Evolutionary conservation across 2,888 invertebrate species (phyloP).

Genomic region (Stramonita haemastoma): DNA sequence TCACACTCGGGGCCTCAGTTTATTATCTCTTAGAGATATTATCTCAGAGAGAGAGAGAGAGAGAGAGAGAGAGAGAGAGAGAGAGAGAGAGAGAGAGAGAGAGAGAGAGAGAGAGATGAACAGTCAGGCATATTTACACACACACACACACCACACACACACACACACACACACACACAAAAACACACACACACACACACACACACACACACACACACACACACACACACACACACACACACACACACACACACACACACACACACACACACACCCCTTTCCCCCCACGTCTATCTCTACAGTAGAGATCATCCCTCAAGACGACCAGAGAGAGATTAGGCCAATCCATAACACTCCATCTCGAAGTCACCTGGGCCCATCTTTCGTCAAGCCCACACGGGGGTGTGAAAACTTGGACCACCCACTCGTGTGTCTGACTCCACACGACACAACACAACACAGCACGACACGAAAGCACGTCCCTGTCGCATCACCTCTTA

Average conservation of each 20-base stretch:
- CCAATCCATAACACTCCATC: neutral
- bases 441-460: neutral
- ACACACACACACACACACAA: neutral
- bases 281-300: neutral
- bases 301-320: neutral
- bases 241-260: slow-evolving; percentile 17
- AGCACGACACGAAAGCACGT: neutral
- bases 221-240: slow-evolving; percentile 1
- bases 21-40: too few relatives aligned
- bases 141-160: slow-evolving; percentile 5
- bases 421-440: too few relatives aligned
- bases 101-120: too few relatives aligned
- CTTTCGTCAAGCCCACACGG: neutral
- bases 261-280: neutral
- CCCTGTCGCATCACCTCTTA: too few relatives aligned
- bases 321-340: neutral
- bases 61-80: too few relatives aligned
- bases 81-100: too few relatives aligned
- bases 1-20: too few relatives aligned
- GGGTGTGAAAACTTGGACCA: too few relatives aligned
- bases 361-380: neutral
- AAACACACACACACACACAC: neutral
- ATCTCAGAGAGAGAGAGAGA: too few relatives aligned
- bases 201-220: neutral
- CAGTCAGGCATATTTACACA: neutral